Evolutionary conservation across 2,797 vertebrate species (phyloP).

Genomic region (Enteromius radiatus): DNA sequence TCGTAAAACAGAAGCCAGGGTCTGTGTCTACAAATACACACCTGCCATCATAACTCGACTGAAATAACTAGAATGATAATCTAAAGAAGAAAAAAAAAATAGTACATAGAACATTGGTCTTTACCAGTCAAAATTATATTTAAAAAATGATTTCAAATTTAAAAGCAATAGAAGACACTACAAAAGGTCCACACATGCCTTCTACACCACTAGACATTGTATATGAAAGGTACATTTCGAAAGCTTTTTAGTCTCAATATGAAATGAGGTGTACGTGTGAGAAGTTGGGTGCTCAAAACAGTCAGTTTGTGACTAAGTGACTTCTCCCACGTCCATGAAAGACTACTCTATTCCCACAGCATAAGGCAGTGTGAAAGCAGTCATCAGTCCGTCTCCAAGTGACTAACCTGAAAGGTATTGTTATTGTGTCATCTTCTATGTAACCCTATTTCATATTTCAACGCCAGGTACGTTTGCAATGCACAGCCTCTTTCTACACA

Average conservation of each 20-base stretch:
- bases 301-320: constrained; percentile 23
- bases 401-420: constrained; percentile 22
- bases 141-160: background rate
- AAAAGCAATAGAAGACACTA: background rate
- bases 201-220: background rate
- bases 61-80: background rate
- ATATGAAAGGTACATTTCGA: background rate
- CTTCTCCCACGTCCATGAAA: constrained; percentile 25
- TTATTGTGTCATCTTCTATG: background rate
- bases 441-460: background rate
- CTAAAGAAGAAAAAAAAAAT: background rate
- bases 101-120: background rate
- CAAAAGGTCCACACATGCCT: background rate
- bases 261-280: background rate
- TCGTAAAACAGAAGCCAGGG: constrained; percentile 31
- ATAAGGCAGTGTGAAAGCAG: constrained; percentile 24
- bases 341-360: constrained; percentile 23
- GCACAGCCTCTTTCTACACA: background rate
- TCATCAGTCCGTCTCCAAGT: constrained; percentile 28
- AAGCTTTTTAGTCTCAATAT: background rate
- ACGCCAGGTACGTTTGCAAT: background rate
- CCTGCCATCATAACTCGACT: background rate
- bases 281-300: constrained; percentile 2
- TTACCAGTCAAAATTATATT: background rate
- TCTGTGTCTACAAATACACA: constrained; percentile 22